Evolutionary conservation across 2,113 vertebrate genomes (phyloP).

Genomic region (Oryzias curvinotus): DNA sequence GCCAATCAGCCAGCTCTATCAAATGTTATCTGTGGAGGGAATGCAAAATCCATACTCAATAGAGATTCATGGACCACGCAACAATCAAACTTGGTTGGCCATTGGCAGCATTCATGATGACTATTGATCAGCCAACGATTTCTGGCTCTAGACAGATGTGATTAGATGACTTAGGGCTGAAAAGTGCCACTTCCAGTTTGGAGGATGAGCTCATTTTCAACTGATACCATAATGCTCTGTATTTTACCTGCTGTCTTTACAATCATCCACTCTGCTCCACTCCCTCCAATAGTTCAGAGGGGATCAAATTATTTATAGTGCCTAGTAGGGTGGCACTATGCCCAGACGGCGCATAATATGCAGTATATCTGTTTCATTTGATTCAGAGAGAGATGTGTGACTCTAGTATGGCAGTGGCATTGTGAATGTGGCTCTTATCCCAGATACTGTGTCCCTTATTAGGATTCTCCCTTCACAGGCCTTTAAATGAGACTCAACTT

Average conservation of each 20-base stretch:
- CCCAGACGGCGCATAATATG: slow-evolving; percentile 61
- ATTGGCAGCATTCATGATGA: slow-evolving; percentile 73
- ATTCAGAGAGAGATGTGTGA: slow-evolving; percentile 43
- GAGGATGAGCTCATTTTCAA: slow-evolving; percentile 71
- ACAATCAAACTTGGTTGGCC: slow-evolving; percentile 63
- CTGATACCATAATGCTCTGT: slow-evolving; percentile 50
- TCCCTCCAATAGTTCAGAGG: slow-evolving; percentile 48
- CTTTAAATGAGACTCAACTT: slow-evolving; percentile 56
- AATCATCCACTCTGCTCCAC: slow-evolving; percentile 42
- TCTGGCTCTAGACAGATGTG: slow-evolving; percentile 62
- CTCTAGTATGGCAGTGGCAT: slow-evolving; percentile 32
- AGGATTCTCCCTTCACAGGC: slow-evolving; percentile 33
- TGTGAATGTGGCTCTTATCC: slow-evolving; percentile 25
- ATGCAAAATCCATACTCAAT: slow-evolving; percentile 70
- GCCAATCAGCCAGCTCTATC: slow-evolving; percentile 65
- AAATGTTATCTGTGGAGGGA: slow-evolving; percentile 44
- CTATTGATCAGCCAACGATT: slow-evolving; percentile 73
- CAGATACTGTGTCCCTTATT: slow-evolving; percentile 31
- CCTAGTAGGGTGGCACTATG: slow-evolving; percentile 59
- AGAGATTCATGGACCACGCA: slow-evolving; percentile 74
- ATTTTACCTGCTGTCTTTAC: slow-evolving; percentile 64
- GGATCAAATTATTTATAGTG: slow-evolving; percentile 73
- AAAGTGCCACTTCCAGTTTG: slow-evolving; percentile 74
- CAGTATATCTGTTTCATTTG: slow-evolving; percentile 46
- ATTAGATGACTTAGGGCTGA: slow-evolving; percentile 69